Percentiles rank a stretch among this genome's conserved stretches.
phyloP scores from a whole-genome alignment of 1,140 invertebrate genomes.

The Cydia splendana region DNA sequence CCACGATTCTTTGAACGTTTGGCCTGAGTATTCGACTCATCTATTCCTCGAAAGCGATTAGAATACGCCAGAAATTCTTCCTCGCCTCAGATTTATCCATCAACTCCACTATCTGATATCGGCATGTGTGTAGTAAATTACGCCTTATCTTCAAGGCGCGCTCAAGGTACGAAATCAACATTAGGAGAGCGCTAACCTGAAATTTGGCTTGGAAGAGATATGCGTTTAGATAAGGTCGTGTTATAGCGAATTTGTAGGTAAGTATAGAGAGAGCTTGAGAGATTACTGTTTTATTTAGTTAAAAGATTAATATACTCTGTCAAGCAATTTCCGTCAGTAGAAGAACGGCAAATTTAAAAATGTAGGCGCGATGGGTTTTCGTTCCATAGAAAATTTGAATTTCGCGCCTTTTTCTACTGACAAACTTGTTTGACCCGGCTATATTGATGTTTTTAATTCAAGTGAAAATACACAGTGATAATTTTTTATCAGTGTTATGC shows the following conservation, averaged over 20 bases:
- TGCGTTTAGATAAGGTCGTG: not conserved
- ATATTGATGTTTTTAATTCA: too few species aligned
- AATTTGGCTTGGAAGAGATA: constrained; percentile 15
- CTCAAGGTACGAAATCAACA: constrained; percentile 2
- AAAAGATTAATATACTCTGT: too few species aligned
- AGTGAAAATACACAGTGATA: too few species aligned
- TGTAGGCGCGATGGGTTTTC: too few species aligned
- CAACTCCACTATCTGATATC: constrained; percentile 17
- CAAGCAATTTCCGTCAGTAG: too few species aligned
- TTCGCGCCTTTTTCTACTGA: too few species aligned
- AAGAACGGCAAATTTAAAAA: too few species aligned
- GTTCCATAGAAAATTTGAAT: too few species aligned
- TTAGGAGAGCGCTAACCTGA: constrained; percentile 6
- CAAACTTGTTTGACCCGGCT: too few species aligned
- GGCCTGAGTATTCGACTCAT: not conserved
- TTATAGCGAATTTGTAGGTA: not conserved
- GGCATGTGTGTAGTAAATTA: constrained; percentile 8
- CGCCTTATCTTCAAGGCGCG: not conserved
- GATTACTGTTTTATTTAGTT: too few species aligned
- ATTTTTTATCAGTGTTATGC: too few species aligned
- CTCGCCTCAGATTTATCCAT: not conserved
- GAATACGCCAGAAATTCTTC: not conserved
- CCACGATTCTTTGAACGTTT: too few species aligned
- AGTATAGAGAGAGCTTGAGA: not conserved
- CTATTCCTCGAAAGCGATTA: not conserved